Base-by-base conservation (phyloP, 2,888 invertebrate species). In the Diarsia rubi region DNA sequence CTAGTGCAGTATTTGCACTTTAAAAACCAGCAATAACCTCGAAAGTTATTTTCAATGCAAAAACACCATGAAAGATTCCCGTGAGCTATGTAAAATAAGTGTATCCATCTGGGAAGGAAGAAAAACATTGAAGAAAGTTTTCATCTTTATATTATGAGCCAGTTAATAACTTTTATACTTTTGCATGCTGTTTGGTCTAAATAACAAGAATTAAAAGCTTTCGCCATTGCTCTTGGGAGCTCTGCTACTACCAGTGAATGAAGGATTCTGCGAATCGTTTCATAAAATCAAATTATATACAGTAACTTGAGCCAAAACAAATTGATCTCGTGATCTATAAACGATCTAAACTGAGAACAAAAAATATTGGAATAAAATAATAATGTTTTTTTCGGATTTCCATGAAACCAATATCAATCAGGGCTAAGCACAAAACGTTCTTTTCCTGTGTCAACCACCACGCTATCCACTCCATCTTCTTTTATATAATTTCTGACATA, bases 31-130 rank as follows among this genome's bases (percentile, higher is more conserved):
- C 42, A 66, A 59, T 42, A 59, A 49, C 3, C 21, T 67, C 14
- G 21, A 67, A 72, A 76, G 27, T 42, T 62, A 71, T 42, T 54
- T 72, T 45, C 5, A 42, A 79, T 62, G 52, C 37, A 62, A 47
- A 72, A 80, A 80, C 62, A 54, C 42, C 14, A 80, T 16, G 8
- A 54, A 42, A 62, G 0, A 19, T 47, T 73, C 42, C n/a, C 12
- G 1, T 14, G 31, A 45, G 44, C 11, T 19, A 12, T 12, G n/a
- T 44, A 37, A n/a, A n/a, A n/a, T 60, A 52, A 65, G 31, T 60
- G 1, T 44, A 47, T 54, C 37, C 45, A 80, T 54, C 54, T 72
- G 62, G 12, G 27, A 54, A 8, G 2, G 14, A 79, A 42, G 27
- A 52, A 71, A 54, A 45, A 78, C 21, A 59, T n/a, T 57, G 9